A percentile compares a stretch with the other conserved stretches of the same genome.
These are phyloP conservation scores for Polietes domitor DNA, from an alignment of 2,888 invertebrate genomes.

Conservation along the genomic window DNA sequence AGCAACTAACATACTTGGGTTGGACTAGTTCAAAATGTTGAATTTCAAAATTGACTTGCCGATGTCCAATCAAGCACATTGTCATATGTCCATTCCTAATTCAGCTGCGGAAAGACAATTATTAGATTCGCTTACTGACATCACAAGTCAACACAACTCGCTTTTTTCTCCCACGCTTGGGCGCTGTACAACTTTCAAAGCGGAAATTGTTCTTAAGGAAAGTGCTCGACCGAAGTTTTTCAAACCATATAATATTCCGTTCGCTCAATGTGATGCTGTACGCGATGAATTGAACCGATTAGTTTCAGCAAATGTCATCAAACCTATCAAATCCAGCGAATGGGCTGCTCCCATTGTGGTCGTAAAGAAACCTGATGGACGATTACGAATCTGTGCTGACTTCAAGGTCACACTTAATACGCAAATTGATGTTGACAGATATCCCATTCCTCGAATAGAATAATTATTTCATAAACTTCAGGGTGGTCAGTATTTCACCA, in stretches of 20 bases:
- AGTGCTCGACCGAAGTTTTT: constrained; percentile 5
- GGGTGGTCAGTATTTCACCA: constrained; percentile 60
- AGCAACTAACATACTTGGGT: not conserved
- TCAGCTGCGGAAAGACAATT: too few relatives aligned
- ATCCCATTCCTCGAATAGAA: constrained; percentile 63
- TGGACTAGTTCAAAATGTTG: not conserved
- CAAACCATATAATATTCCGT: constrained; percentile 31
- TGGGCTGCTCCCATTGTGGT: constrained; percentile 31
- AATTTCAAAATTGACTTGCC: not conserved
- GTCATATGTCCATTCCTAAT: too few relatives aligned
- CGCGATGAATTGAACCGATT: not conserved
- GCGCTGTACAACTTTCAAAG: constrained; percentile 7
- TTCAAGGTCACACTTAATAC: constrained; percentile 18
- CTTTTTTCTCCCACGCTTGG: not conserved
- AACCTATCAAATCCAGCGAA: constrained; percentile 9
- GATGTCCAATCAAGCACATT: too few relatives aligned
- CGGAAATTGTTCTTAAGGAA: not conserved
- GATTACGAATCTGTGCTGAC: constrained; percentile 22
- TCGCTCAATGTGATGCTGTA: constrained; percentile 6
- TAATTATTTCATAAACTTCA: constrained; percentile 63
- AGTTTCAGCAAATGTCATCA: not conserved
- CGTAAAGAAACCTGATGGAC: constrained; percentile 22
- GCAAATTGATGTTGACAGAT: constrained; percentile 61
- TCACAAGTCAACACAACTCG: too few relatives aligned
- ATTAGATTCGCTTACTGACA: too few relatives aligned